Evolutionary conservation across 2,797 vertebrate species (phyloP), one percentile per base, ranked within the genome.

Genomic region (Pangasius larnaudii): DNA sequence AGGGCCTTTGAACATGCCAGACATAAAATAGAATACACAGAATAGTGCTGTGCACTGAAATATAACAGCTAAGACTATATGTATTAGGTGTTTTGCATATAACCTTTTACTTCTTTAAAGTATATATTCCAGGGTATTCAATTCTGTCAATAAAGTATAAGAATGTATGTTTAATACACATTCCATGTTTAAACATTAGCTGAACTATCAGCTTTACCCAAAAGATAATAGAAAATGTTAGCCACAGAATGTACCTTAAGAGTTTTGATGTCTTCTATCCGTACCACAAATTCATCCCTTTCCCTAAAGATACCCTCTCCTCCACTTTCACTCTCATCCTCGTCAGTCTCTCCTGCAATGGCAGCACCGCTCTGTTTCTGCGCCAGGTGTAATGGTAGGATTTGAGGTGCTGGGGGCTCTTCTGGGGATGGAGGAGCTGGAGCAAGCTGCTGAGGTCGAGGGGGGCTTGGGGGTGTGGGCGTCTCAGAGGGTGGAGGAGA

Each of bases 291-390:
- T 92, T 99, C 98, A 8, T 99, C 98, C 5, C 98, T 95, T 89
- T 98, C 97, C 3, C 98, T 95, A 93, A 98, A 98, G 93, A 98
- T 98, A n/a, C 98, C 98, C 90, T 98, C 98, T 0, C 98, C 98
- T 0, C 97, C 97, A 0, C 98, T 99, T 93, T 98, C 98, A 0
- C 96, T 97, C 9, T 98, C 97, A 58, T 98, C 97, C 88, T 98
- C 98, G 19, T 98, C 98, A 0, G 97, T 98, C 93, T 98, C 98
- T 24, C 98, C 98, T 36, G 96, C 97, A 0, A 99, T 97, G 53
- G 98, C 98, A 0, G 97, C 98, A 0, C 97, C 96, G 58, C 96
- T 97, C 92, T 98, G 98, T 90, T 98, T 98, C 96, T 98, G 97
- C 77, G 98, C 98, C 46, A 98, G 94, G 91, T 98, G 98, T 90